Evolutionary conservation across 2,888 invertebrate species (phyloP).

Genomic region (Drosophila imparisetae): DNA sequence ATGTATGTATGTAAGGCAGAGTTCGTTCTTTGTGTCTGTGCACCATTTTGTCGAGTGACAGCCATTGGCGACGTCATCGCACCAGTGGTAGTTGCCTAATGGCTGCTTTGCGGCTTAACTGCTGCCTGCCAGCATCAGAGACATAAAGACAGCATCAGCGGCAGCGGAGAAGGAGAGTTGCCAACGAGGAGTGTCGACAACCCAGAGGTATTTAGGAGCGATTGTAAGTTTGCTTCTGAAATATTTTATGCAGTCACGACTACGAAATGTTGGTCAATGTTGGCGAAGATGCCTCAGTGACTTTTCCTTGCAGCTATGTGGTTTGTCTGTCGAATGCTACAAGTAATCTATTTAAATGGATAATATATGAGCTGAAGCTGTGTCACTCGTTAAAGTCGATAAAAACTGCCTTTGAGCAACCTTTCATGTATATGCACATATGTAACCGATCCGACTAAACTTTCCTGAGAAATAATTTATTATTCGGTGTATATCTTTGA

Average conservation of each 20-base stretch:
- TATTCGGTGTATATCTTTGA: neutral
- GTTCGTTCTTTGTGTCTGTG: conserved; percentile 22
- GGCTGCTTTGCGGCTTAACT: conserved; percentile 78
- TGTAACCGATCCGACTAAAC: neutral
- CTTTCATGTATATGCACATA: neutral
- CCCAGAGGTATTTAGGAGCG: conserved; percentile 53
- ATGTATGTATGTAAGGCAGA: conserved; percentile 16
- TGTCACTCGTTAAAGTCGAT: conserved; percentile 1
- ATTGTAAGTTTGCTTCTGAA: conserved; percentile 33
- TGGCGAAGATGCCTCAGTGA: conserved; percentile 26
- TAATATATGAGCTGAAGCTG: conserved; percentile 30
- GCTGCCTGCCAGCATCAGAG: conserved; percentile 16
- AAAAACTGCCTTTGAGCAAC: neutral
- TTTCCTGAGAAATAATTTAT: conserved; percentile 16
- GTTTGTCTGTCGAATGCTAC: conserved; percentile 22
- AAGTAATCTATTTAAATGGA: conserved; percentile 22
- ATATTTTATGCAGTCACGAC: conserved; percentile 53
- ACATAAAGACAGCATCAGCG: neutral
- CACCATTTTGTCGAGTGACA: conserved; percentile 67
- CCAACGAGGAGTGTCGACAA: conserved; percentile 23
- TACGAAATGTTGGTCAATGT: conserved; percentile 42
- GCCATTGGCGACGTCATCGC: conserved; percentile 63
- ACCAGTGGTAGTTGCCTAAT: conserved; percentile 69
- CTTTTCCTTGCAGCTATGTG: conserved; percentile 13
- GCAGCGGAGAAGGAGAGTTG: neutral